These are phyloP conservation scores for Catamblyrhynchus diadema DNA, from an alignment of 2,797 vertebrate genomes.

Conservation along the genomic window DNA sequence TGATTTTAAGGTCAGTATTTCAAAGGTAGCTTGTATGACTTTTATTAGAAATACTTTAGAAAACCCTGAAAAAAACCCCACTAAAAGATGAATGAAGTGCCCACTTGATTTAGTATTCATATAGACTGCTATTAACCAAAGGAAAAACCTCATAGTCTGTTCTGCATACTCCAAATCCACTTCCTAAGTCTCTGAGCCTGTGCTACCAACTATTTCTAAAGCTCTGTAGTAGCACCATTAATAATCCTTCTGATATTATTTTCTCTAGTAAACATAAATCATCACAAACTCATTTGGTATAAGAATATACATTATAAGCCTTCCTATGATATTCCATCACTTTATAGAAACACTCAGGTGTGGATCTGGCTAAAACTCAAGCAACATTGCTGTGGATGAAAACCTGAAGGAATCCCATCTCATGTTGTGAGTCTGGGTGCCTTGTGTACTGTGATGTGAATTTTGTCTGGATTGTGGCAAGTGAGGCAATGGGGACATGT, in stretches of 20 bases:
- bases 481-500: neutral
- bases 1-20: neutral
- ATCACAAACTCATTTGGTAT: neutral
- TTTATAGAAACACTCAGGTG: neutral
- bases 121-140: neutral
- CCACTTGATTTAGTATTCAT: conserved; percentile 16
- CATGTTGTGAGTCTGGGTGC: neutral
- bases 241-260: conserved; percentile 7
- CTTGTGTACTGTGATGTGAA: neutral
- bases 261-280: neutral
- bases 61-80: neutral
- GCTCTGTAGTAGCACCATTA: neutral
- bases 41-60: neutral
- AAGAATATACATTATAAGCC: neutral
- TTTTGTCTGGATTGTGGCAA: neutral
- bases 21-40: neutral
- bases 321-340: neutral
- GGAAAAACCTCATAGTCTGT: neutral
- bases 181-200: neutral
- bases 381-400: neutral
- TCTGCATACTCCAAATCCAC: neutral
- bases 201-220: conserved; percentile 6
- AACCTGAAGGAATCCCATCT: neutral
- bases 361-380: neutral
- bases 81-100: conserved; percentile 22